These are phyloP conservation scores for Megaustenia siamemsis DNA, from an alignment of 2,888 invertebrate genomes.

Conservation along the genomic window DNA sequence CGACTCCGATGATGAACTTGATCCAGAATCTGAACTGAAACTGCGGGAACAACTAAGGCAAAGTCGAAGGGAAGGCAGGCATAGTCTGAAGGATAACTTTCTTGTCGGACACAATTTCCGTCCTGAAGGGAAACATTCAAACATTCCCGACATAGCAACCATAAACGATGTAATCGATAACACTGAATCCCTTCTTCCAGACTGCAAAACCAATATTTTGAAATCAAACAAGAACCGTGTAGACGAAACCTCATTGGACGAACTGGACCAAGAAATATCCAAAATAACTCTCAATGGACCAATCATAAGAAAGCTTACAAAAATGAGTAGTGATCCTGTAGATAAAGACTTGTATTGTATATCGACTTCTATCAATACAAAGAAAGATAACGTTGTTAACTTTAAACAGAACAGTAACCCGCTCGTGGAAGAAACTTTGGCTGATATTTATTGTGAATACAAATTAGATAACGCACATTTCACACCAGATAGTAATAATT, in stretches of 20 bases:
- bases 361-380: background rate
- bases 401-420: background rate
- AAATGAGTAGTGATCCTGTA: slow-evolving; percentile 49
- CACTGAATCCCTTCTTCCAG: background rate
- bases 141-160: too few species aligned
- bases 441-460: background rate
- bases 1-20: slow-evolving; percentile 28
- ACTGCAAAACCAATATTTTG: background rate
- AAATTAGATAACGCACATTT: background rate
- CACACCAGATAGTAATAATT: too few species aligned
- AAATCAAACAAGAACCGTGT: background rate
- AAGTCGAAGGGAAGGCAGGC: slow-evolving; percentile 4
- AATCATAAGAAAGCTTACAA: slow-evolving; percentile 10
- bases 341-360: slow-evolving; percentile 42
- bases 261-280: slow-evolving; percentile 47
- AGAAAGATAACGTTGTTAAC: slow-evolving; percentile 11
- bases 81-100: slow-evolving; percentile 34
- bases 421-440: background rate
- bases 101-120: too few species aligned
- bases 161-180: too few species aligned
- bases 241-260: slow-evolving; percentile 38
- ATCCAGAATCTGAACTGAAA: slow-evolving; percentile 12
- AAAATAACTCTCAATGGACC: slow-evolving; percentile 29
- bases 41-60: slow-evolving; percentile 8
- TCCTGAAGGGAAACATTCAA: too few species aligned